Base-by-base conservation (phyloP, 1,140 invertebrate species). In the Bombus ignitus region DNA sequence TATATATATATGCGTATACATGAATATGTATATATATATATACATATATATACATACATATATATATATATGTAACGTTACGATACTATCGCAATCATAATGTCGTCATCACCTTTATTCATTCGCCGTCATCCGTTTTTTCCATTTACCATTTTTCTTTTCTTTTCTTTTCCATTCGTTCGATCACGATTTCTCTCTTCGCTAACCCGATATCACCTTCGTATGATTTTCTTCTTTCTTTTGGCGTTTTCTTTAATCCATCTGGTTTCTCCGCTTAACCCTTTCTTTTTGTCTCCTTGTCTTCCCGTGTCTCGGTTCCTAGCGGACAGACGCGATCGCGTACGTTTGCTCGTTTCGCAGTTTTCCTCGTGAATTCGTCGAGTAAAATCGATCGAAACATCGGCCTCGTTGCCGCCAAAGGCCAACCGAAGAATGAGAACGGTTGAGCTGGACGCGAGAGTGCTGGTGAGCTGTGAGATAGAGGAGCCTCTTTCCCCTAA, bases 401-500 rank as follows among this genome's bases (percentile, higher is more conserved):
- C 68, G 73, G 73, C 44, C 66, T 80, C 81, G 81, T 88, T 78
- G 65, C 70, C 68, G 68, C 42, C 73, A 73, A 85, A 73, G 73
- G 83, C 78, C 92, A 83, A 83, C 87, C 89, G 71, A 73, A 83
- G 83, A 83, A 83, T 84, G 79, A 89, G 85, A 83, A 91, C 85
- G 90, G 90, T 91, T 88, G 81, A 88, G 90, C 81, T 90, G 90
- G 88, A 91, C 86, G 90, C 90, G 88, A 89, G 88, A 87, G 84
- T 87, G 88, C 88, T 90, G 88, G 83, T 87, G 91, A 91, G 87
- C 87, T 88, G 89, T 89, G 89, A 90, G 88, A 91, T 89, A 74
- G 82, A 90, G 86, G 76, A 85, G 71, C 70, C 44, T 66, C 32
- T 57, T 68, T 8, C 32, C 57, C 44, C 35, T 65, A 57, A 65